Base-by-base conservation (phyloP, 2,888 invertebrate species). In the Monochamus alternatus region DNA sequence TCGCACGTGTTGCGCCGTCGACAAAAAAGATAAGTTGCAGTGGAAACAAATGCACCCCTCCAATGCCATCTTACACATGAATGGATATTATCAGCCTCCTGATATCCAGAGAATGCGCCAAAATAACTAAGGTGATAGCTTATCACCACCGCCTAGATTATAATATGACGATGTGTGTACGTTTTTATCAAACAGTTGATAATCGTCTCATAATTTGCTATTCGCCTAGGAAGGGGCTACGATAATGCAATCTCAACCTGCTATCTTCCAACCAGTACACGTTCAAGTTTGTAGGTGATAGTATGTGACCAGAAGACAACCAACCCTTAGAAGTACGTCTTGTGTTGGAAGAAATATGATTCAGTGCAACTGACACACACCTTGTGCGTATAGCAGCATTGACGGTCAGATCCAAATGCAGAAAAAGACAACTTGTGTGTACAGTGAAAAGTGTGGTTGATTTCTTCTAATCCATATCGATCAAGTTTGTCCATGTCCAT, bases 111-210 rank as follows among this genome's bases (percentile, higher is more conserved):
- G 77, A 79, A 79, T 85, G 84, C 85, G 86, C 85, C 85, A 83
- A 87, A 86, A 86, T 84, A 86, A 84, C 85, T 83, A 86, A 87
- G 86, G 87, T 87, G 87, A 87, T 87, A 87, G 86, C 85, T 83
- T 87, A 87, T 87, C 86, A 84, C 83, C 80, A 80, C 81, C 82
- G 84, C 84, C 81, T 84, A 84, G 84, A 86, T 85, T 86, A 86
- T 14, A 66, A 85, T 86, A 85, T 87, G 87, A 86, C 87, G 85
- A 82, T 85, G 86, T 87, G 85, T 86, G 86, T 85, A 87, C 85
- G 86, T 85, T 86, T 86, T 86, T 86, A 87, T 87, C 87, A 87
- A 85, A 83, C 85, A 81, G 84, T 85, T 87, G 87, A 87, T 87
- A 87, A 87, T 87, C 84, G 83, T 81, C 84, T 84, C 85, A 76